These are phyloP conservation scores for Phyllostomus discolor DNA, from an alignment of 2,113 vertebrate species.

Conservation along the genomic window DNA sequence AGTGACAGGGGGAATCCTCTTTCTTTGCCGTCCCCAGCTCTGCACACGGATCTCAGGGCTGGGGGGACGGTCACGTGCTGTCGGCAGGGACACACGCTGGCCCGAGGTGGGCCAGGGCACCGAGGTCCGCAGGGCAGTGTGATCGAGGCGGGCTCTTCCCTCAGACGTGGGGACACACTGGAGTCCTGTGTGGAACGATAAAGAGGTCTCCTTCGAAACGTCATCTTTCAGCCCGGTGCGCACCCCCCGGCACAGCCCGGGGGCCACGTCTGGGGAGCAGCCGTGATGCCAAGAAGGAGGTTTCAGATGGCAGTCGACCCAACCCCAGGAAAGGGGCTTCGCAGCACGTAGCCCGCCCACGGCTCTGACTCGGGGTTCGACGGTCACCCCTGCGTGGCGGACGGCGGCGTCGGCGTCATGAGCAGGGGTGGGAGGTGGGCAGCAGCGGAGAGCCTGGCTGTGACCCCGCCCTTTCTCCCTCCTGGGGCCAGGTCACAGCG, in stretches of 20 bases:
- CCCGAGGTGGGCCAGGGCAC: not conserved
- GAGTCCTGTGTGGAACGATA: not conserved
- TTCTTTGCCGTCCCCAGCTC: not conserved
- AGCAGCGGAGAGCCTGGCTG: not conserved
- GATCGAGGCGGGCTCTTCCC: not conserved
- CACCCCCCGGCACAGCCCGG: not conserved
- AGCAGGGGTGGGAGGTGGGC: rapidly evolving
- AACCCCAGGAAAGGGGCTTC: not conserved
- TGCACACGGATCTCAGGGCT: not conserved
- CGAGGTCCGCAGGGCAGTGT: too few relatives aligned
- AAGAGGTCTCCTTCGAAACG: not conserved
- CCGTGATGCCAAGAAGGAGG: not conserved
- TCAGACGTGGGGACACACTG: not conserved
- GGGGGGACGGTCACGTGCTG: rapidly evolving
- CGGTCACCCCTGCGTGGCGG: not conserved
- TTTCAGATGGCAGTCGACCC: not conserved
- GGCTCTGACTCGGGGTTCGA: not conserved
- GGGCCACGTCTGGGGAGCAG: not conserved
- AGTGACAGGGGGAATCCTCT: not conserved
- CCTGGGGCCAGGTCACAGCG: not conserved
- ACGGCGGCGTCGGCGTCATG: not conserved
- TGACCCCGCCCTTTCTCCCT: not conserved
- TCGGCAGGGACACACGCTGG: rapidly evolving
- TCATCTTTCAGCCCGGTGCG: not conserved
- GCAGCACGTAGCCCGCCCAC: not conserved